Conservation (phyloP, 2,888 invertebrate species). For the Ormyrus rosae region DNA sequence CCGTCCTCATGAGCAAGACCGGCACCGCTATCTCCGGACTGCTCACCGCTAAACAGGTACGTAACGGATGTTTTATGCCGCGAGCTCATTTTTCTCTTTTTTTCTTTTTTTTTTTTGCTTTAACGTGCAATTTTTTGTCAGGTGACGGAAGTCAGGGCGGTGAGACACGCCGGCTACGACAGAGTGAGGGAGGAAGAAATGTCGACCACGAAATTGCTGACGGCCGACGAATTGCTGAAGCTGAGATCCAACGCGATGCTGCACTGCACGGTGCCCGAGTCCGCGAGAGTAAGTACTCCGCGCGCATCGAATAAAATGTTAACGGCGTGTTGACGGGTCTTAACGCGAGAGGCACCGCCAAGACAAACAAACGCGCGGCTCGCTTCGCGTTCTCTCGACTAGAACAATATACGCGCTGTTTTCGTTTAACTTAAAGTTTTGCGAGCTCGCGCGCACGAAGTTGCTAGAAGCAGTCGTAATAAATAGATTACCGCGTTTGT, state of each 20-base stretch:
- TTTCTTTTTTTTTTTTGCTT: neutral
- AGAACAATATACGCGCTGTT: no score
- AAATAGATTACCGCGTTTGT: no score
- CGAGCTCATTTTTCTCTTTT: no score
- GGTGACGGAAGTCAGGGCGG: constrained; percentile 65
- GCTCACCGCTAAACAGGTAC: constrained; percentile 76
- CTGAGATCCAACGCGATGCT: constrained; percentile 66
- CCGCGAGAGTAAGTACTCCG: constrained; percentile 53
- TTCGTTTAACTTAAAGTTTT: no score
- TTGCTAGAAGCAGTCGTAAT: no score
- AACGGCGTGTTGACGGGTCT: no score
- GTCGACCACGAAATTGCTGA: constrained; percentile 58
- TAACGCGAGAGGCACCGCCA: no score
- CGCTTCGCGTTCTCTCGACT: no score
- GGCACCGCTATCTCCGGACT: constrained; percentile 76
- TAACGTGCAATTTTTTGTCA: neutral
- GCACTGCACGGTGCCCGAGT: constrained; percentile 63
- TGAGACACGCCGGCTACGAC: constrained; percentile 54
- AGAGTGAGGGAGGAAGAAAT: constrained; percentile 39
- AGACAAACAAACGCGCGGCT: no score
- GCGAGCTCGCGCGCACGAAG: no score
- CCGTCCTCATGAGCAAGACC: constrained; percentile 75
- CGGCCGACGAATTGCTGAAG: constrained; percentile 60
- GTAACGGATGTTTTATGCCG: neutral
- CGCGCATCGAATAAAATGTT: no score